phyloP scores from a whole-genome alignment of 2,113 vertebrate genomes.

The Petrocephalus zakoni region DNA sequence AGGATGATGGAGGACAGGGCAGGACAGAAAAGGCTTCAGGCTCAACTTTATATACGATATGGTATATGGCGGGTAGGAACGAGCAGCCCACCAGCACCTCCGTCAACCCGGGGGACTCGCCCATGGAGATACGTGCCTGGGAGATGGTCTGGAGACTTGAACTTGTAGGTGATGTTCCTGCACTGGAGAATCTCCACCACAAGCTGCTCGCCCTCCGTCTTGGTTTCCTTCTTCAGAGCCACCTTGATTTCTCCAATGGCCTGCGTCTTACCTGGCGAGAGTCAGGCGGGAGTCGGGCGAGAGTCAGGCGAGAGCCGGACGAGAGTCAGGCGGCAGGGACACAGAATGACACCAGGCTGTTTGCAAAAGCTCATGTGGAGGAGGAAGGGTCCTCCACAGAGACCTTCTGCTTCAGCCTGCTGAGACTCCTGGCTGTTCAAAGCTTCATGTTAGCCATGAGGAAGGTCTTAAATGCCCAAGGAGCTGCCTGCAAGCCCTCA shows the following conservation, averaged over 20 bases:
- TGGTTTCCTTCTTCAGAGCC: conserved; percentile 94
- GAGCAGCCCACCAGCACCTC: background rate
- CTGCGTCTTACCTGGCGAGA: conserved; percentile 80
- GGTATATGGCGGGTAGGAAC: background rate
- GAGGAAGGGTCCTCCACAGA: background rate
- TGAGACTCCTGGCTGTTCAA: background rate
- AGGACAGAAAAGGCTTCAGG: background rate
- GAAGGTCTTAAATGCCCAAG: background rate
- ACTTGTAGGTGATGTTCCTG: conserved; percentile 98
- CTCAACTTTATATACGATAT: background rate
- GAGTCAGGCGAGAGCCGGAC: too few species aligned
- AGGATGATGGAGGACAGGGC: background rate
- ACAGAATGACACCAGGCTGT: background rate
- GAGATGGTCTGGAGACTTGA: conserved; percentile 93
- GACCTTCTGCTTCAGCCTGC: background rate
- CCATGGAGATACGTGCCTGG: conserved; percentile 67
- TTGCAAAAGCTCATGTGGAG: background rate
- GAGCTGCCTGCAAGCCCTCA: background rate
- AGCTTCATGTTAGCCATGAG: background rate
- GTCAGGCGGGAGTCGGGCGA: too few species aligned
- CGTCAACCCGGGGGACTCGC: too few species aligned
- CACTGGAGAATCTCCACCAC: conserved; percentile 96
- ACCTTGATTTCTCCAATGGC: conserved; percentile 98
- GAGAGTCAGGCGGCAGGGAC: too few species aligned
- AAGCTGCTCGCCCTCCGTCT: conserved; percentile 92